Evolutionary conservation across 2,113 vertebrate genomes (phyloP), one percentile per base, ranked within the genome.

Genomic region (Harpagus bidentatus): DNA sequence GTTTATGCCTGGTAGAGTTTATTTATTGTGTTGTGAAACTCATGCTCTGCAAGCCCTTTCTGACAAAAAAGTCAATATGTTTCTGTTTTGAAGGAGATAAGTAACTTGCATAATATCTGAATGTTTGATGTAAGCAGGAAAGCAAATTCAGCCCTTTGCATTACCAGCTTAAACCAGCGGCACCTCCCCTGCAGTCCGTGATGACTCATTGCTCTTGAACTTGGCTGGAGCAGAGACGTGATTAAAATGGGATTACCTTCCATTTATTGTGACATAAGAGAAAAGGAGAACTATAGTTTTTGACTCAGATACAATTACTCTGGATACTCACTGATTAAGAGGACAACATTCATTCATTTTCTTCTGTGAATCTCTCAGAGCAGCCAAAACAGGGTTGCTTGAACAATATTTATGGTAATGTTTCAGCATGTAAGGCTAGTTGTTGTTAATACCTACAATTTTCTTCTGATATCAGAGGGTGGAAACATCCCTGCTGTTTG

Each of bases 41-140:
- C 29, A 7, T 0, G 36, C 21, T 38, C 34, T 48, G 66, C 16
- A 79, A 93, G 74, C 50, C 12, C 12, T 76, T n/a, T 42, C 56
- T 87, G 53, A 62, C 53, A 63, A 89, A 50, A 45, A 36, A 3
- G 6, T 61, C 65, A 9, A 40, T 26, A 29, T 16, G 43, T 86
- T 67, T 32, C 16, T 80, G 40, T 36, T 73, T 28, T 11, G 53
- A 61, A 63, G 40, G 19, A 58, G 53, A 59, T 12, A 10, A 0
- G 3, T 29, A 59, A 38, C 15, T 47, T 34, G 28, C 23, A 16
- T 13, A 10, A 15, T 22, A 69, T 16, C 29, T 32, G 21, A 66
- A 32, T 0, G 0, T 31, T 36, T 56, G 42, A 47, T 14, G 7
- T 4, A n/a, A 66, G 42, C 4, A 53, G 13, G 38, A 67, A 80